Conservation (phyloP, 2,113 vertebrate species). For the Apeltes quadracus region DNA sequence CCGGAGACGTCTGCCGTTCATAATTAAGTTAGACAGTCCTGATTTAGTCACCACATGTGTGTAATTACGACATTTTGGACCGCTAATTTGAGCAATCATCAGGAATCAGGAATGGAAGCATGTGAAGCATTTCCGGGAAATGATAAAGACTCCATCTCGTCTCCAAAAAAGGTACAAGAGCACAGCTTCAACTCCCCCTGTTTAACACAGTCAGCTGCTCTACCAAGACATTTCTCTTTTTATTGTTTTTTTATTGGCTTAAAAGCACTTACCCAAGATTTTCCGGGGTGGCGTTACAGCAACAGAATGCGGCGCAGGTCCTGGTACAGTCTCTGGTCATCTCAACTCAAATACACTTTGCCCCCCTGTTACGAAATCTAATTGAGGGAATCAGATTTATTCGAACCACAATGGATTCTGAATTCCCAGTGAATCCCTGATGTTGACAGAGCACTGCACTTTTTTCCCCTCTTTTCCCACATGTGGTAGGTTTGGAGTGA, state of each 20-base stretch:
- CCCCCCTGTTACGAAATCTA: too few relatives aligned
- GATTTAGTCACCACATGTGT: conserved; percentile 23
- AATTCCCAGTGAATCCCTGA: conserved; percentile 30
- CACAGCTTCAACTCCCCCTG: not conserved
- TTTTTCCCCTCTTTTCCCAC: not conserved
- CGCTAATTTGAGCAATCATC: conserved; percentile 13
- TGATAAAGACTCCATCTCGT: not conserved
- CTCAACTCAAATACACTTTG: too few relatives aligned
- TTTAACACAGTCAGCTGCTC: conserved; percentile 16
- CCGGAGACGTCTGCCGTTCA: conserved; percentile 21
- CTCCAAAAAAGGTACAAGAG: not conserved
- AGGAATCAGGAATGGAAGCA: not conserved
- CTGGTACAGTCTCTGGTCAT: too few relatives aligned
- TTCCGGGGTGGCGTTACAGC: not conserved
- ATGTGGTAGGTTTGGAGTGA: conserved; percentile 11
- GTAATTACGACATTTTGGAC: conserved; percentile 11
- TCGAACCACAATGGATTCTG: conserved; percentile 26
- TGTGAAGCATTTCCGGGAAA: too few relatives aligned
- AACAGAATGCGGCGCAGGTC: too few relatives aligned
- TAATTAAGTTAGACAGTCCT: conserved; percentile 30
- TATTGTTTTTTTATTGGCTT: conserved; percentile 11
- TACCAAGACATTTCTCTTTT: conserved; percentile 9
- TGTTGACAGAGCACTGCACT: conserved; percentile 29
- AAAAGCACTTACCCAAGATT: conserved; percentile 22
- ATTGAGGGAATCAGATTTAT: conserved; percentile 23